phyloP scores from a whole-genome alignment of 1,140 invertebrate species.

The Dinoponera quadriceps region DNA sequence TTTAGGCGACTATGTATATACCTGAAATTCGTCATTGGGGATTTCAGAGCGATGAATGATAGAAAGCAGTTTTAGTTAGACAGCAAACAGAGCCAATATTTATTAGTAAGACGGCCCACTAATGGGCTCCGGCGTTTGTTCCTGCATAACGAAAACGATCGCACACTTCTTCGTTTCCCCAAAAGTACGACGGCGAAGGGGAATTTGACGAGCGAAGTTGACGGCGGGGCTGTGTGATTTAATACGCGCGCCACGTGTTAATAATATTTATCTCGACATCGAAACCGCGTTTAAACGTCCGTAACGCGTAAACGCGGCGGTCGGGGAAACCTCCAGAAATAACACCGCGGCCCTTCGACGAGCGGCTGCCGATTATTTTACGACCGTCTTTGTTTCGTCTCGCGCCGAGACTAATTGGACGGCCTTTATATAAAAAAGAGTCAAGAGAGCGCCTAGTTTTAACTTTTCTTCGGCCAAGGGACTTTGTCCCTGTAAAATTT shows the following conservation, averaged over 20 bases:
- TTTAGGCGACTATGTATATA: background rate
- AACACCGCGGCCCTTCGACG: constrained; percentile 44
- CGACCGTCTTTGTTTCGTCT: constrained; percentile 43
- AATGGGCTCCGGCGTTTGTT: constrained; percentile 49
- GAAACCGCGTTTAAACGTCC: constrained; percentile 1
- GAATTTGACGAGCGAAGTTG: constrained; percentile 25
- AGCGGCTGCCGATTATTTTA: constrained; percentile 42
- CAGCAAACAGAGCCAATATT: constrained; percentile 38
- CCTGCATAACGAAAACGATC: constrained; percentile 20
- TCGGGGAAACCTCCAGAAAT: constrained; percentile 59
- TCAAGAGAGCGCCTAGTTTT: background rate
- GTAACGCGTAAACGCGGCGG: constrained; percentile 33
- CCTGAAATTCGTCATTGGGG: constrained; percentile 16
- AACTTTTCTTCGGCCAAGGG: background rate
- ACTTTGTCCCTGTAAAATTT: background rate
- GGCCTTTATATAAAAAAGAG: constrained; percentile 4
- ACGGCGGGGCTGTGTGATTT: constrained; percentile 21
- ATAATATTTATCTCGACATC: constrained; percentile 60
- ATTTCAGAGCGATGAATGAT: constrained; percentile 16
- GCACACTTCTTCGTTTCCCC: background rate
- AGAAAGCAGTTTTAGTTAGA: constrained; percentile 33
- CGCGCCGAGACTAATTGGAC: constrained; percentile 1
- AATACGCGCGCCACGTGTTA: constrained; percentile 48
- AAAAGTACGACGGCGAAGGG: background rate
- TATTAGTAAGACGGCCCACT: constrained; percentile 39